phyloP scores from a whole-genome alignment of 1,140 invertebrate genomes.

The Trinorchestia longiramus region DNA sequence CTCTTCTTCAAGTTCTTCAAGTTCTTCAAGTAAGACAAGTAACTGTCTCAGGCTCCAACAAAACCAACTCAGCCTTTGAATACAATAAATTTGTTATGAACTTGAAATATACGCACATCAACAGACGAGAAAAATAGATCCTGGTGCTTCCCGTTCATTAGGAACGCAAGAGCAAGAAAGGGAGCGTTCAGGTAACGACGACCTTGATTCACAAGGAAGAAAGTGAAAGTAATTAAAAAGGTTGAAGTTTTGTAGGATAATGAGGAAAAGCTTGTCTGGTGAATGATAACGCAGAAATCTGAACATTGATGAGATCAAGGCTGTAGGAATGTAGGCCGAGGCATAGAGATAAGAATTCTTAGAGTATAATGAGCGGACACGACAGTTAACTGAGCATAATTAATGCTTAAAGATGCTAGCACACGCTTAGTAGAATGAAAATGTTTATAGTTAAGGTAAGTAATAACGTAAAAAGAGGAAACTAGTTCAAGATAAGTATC shows the following conservation, averaged over 20 bases:
- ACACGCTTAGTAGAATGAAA: too few species aligned
- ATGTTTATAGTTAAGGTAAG: too few species aligned
- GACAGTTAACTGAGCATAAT: too few species aligned
- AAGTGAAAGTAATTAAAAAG: background rate
- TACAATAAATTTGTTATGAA: background rate
- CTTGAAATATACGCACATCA: background rate
- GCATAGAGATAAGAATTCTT: background rate
- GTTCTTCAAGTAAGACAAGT: background rate
- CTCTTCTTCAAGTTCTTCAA: too few species aligned
- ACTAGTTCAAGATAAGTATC: too few species aligned
- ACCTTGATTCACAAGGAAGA: background rate
- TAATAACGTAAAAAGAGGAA: too few species aligned
- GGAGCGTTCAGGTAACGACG: background rate
- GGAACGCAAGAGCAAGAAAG: background rate
- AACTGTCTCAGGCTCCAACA: background rate
- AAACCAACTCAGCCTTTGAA: background rate
- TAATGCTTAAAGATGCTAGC: too few species aligned
- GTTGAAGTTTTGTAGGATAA: background rate
- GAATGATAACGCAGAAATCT: background rate
- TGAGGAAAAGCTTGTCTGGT: background rate
- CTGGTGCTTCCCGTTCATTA: background rate
- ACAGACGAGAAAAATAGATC: background rate
- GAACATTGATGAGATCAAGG: background rate
- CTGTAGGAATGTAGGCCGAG: background rate
- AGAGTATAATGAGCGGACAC: background rate